phyloP scores from a whole-genome alignment of 2,113 vertebrate genomes.

The crab-eating macaque (Macaca fascicularis) region T2T-MFA8v1.1 NC_088377.1:179596001-179596500 shows the following conservation, averaged over 20 bases:
- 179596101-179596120: not conserved
- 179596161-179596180: not conserved
- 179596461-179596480: not conserved
- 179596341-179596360: not conserved
- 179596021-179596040: not conserved
- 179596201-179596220: not conserved
- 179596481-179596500: not conserved
- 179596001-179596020: not conserved
- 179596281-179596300: not conserved
- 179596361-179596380: not conserved
- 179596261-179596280: not conserved
- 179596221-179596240: not conserved
- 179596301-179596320: accelerated
- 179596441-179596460: not conserved
- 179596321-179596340: not conserved
- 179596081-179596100: not conserved
- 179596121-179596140: not conserved
- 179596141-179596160: not conserved
- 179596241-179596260: not conserved
- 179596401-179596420: not conserved
- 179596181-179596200: not conserved
- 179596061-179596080: not conserved
- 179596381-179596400: not conserved
- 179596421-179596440: not conserved
- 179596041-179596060: not conserved